Base-by-base conservation (phyloP, 2,797 vertebrate species). In the Phrynocephalus forsythii region DNA sequence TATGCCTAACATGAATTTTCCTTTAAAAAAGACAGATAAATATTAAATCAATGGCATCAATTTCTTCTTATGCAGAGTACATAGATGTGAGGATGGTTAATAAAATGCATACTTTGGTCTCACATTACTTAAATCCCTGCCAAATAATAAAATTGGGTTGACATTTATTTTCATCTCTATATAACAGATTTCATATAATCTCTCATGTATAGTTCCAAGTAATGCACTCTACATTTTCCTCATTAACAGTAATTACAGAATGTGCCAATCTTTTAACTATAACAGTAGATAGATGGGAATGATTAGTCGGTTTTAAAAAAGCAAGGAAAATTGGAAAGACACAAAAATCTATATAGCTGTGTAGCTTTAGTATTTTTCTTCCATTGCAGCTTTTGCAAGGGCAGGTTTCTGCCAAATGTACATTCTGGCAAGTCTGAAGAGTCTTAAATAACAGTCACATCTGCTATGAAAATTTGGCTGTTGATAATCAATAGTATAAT, bases 391-490 rank as follows among this genome's bases (percentile, higher is more conserved):
- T 89, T 63, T 89, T 79, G 86, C 82, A 67, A 83, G 89, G 90
- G 16, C 16, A 85, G 76, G 67, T 90, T 86, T 33, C 52, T 89
- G 89, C 87, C 93, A 94, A 92, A 93, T 85, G n/a, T 92, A 86
- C 75, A 89, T 80, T 92, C 91, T 90, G 95, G 91, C 93, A 91
- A 90, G 91, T 72, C 91, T 86, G 33, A 28, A 69, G 85, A 88
- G 80, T 84, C 63, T 83, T 89, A 88, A 91, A 92, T 91, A 95
- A 85, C 48, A 88, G 89, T 87, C 0, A 33, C 84, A 92, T 94
- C 90, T 94, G 91, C 85, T 93, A 75, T 76, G 78, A 93, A 92
- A 89, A 89, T 91, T 92, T 95, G 90, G 94, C 94, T 88, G 77
- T 73, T 91, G 86, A 92, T 85, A 90, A 94, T 78, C 78, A 71